These are phyloP conservation scores for Odontamblyopus lacepedii DNA, from an alignment of 2,797 vertebrate species.

Conservation along the genomic window DNA sequence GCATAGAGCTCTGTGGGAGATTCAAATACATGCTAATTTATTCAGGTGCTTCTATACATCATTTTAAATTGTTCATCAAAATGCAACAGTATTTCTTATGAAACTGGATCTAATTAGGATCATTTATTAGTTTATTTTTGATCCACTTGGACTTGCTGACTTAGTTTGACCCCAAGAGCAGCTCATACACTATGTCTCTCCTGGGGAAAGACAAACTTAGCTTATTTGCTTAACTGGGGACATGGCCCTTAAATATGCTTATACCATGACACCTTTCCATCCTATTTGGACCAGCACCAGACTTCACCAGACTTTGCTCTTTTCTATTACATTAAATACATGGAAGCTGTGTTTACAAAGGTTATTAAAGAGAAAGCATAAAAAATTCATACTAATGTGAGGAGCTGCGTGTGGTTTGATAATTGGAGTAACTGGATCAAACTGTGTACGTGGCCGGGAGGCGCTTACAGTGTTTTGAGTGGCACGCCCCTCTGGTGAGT, in stretches of 20 bases:
- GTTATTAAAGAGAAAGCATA: background rate
- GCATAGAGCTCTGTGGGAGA: background rate
- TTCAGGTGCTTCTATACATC: background rate
- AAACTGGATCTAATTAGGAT: background rate
- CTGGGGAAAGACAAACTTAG: no score
- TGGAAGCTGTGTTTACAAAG: background rate
- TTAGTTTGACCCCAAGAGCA: no score
- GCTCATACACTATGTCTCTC: no score
- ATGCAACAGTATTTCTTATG: background rate
- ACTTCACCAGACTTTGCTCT: background rate
- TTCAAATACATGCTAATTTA: conserved; percentile 7
- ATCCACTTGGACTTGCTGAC: no score
- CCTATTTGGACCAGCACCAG: background rate
- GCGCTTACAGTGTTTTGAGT: conserved; percentile 34
- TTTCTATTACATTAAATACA: background rate
- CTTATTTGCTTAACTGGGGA: no score
- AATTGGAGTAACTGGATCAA: conserved; percentile 56
- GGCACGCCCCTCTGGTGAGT: conserved; percentile 37
- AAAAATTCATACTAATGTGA: conserved; percentile 11
- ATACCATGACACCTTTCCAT: no score
- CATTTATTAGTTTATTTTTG: no score
- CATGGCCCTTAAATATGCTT: no score
- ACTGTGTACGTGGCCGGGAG: conserved; percentile 39
- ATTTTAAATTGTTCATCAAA: background rate
- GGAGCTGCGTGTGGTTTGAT: conserved; percentile 41